Conservation (phyloP, 1,140 invertebrate genomes). For the Calliphora vicina region DNA sequence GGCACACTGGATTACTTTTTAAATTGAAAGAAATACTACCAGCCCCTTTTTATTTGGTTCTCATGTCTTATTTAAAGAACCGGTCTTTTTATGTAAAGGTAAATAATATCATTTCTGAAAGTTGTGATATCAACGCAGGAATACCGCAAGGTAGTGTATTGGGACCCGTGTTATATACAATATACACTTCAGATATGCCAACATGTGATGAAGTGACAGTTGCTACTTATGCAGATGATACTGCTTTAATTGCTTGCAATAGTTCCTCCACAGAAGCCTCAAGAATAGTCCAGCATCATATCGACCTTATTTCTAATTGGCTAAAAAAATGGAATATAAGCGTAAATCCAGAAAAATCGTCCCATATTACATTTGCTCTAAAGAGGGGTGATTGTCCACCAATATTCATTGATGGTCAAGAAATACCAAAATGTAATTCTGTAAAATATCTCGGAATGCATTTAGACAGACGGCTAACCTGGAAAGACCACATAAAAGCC, state of each 20-base stretch:
- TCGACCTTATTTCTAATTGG: neutral
- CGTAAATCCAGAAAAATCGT: conserved; percentile 35
- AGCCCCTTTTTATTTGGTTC: neutral
- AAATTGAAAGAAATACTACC: conserved; percentile 37
- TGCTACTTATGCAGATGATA: conserved; percentile 40
- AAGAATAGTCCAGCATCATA: neutral
- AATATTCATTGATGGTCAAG: conserved; percentile 32
- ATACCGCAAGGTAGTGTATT: conserved; percentile 42
- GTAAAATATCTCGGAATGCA: neutral
- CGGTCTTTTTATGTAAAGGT: conserved; percentile 8
- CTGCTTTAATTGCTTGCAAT: neutral
- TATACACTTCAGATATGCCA: neutral
- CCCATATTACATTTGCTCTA: conserved; percentile 35
- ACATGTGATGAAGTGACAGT: neutral
- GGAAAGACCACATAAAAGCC: conserved; percentile 35
- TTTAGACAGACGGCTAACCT: conserved; percentile 32
- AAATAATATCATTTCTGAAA: neutral
- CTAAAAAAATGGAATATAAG: conserved; percentile 40
- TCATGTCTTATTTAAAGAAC: conserved; percentile 21
- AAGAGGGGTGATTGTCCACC: conserved; percentile 32
- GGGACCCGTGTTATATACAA: conserved; percentile 31
- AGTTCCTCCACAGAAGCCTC: neutral
- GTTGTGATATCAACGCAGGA: conserved; percentile 14
- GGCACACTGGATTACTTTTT: conserved; percentile 26
- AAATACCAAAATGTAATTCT: conserved; percentile 38